Base-by-base conservation (phyloP, 2,888 invertebrate genomes). In the Aphrophora alni region DNA sequence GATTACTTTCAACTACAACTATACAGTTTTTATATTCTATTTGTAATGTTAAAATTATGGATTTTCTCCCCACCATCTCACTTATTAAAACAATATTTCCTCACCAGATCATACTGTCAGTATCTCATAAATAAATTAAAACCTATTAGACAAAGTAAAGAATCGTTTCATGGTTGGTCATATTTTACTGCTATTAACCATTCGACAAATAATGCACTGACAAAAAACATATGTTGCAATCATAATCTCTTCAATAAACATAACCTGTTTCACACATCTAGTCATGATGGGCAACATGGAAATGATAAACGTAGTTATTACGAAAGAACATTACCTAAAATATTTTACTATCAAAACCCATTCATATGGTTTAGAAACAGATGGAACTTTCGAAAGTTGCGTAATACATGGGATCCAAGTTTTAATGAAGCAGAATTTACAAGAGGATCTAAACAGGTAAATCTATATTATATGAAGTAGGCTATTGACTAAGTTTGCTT, bases 391-490 rank as follows among this genome's bases (percentile, higher is more conserved):
- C 59, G 21, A 21, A 59, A 21, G 59, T 21, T 59, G 10, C n/a
- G 59, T 2, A 59, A n/a, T 21, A 59, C 59, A 21, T 59, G 59
- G 59, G 59, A 59, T 59, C 59, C 59, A 21, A 59, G 21, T 59
- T 59, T 59, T 59, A 59, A 59, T 59, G 59, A 59, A 59, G 59
- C 59, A n/a, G 59, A 59, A 21, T 59, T 59, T 21, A 59, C 59
- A 3, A 59, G 59, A 59, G 59, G 59, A 59, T 59, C 59, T 21
- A 59, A 59, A 21, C 59, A 59, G 59, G 59, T 59, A 59, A 21
- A 59, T n/a, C n/a, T n/a, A n/a, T n/a, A n/a, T n/a, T n/a, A n/a
- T n/a, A n/a, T n/a, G n/a, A n/a, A n/a, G n/a, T n/a, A n/a, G n/a
- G n/a, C n/a, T n/a, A n/a, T n/a, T n/a, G n/a, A n/a, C n/a, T n/a